These are phyloP conservation scores for Acrocera orbiculus DNA, from an alignment of 2,888 invertebrate genomes.

Conservation along the genomic window DNA sequence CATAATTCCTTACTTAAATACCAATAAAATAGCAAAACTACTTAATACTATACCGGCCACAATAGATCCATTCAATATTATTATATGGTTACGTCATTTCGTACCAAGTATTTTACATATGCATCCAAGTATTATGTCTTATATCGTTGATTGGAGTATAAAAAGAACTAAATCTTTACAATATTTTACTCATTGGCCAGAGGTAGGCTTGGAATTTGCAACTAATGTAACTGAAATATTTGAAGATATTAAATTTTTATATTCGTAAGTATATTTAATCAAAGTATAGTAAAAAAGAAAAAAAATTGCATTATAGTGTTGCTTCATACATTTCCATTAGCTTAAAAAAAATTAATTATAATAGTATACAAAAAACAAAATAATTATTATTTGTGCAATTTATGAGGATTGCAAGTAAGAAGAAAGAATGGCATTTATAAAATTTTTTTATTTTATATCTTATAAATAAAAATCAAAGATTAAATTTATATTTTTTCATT, in stretches of 20 bases:
- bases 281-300: too few species aligned
- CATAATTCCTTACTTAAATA: conserved; percentile 21
- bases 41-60: conserved; percentile 23
- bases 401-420: too few species aligned
- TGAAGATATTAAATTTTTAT: conserved; percentile 25
- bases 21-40: conserved; percentile 20
- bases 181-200: conserved; percentile 27
- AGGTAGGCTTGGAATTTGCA: conserved; percentile 29
- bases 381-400: too few species aligned
- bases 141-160: conserved; percentile 27
- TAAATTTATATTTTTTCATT: not conserved
- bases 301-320: too few species aligned
- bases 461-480: too few species aligned
- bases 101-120: conserved; percentile 24
- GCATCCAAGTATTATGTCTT: conserved; percentile 25
- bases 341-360: too few species aligned
- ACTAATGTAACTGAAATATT: conserved; percentile 26
- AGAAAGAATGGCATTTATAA: too few species aligned
- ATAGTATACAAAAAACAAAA: too few species aligned
- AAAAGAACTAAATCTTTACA: conserved; percentile 25
- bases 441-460: too few species aligned
- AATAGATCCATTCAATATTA: conserved; percentile 23
- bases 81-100: conserved; percentile 29
- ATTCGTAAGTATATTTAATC: conserved; percentile 19
- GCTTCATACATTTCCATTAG: too few species aligned